phyloP scores from a whole-genome alignment of 1,140 invertebrate species.

The Meloidogyne chitwoodi region DNA sequence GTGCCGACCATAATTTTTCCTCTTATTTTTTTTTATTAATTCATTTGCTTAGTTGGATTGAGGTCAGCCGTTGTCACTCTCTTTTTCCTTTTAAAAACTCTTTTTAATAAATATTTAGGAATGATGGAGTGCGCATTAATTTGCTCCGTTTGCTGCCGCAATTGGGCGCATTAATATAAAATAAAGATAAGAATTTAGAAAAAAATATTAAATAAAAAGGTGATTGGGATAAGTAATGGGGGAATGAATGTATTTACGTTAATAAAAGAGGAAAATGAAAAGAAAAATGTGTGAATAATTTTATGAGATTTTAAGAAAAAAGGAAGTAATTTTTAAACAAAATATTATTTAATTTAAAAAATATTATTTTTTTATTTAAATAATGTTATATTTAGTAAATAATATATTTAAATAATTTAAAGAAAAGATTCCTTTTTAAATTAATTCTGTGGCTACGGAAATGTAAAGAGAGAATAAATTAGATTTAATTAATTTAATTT shows the following conservation, averaged over 20 bases:
- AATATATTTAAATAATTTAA: no score
- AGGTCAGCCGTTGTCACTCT: conserved; percentile 2
- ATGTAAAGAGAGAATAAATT: no score
- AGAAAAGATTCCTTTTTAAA: no score
- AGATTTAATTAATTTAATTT: no score
- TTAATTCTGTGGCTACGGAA: no score
- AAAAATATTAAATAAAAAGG: conserved; percentile 9
- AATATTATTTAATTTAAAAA: no score
- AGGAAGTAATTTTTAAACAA: no score
- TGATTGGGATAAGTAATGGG: neutral
- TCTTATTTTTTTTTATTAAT: neutral
- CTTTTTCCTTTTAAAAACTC: neutral
- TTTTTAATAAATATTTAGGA: neutral
- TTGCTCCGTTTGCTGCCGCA: conserved; percentile 12
- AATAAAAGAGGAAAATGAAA: neutral
- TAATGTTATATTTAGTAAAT: no score
- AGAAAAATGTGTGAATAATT: no score
- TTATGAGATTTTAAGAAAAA: no score
- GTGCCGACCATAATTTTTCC: neutral
- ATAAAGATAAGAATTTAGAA: neutral
- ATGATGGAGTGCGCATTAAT: conserved; percentile 23
- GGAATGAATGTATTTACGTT: no score
- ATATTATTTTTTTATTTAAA: no score
- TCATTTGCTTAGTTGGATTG: conserved; percentile 4
- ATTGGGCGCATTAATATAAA: conserved; percentile 17